A percentile compares a stretch with the other conserved stretches of the same genome.
Evolutionary conservation across 2,888 invertebrate genomes (phyloP).

Genomic region (Cheilosia urbana): DNA sequence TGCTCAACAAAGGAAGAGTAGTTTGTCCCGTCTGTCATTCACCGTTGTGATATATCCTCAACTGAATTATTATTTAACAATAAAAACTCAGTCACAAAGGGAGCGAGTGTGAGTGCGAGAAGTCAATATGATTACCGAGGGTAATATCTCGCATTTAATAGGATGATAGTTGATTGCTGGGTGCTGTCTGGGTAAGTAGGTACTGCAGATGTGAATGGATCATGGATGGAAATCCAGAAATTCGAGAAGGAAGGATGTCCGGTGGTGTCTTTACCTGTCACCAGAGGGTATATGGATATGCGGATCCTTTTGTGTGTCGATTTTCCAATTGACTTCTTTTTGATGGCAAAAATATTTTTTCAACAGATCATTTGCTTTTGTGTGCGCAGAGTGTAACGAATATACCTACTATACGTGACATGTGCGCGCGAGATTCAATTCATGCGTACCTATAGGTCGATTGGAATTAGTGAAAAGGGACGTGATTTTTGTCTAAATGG

Average conservation of each 20-base stretch:
- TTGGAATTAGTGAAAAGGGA: slow-evolving; percentile 18
- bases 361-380: slow-evolving; percentile 40
- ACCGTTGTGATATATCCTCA: slow-evolving; percentile 47
- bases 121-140: slow-evolving; percentile 67
- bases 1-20: slow-evolving; percentile 58
- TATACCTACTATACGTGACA: slow-evolving; percentile 11
- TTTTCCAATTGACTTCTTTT: slow-evolving; percentile 73
- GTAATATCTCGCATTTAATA: slow-evolving; percentile 64
- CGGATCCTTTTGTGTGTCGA: slow-evolving; percentile 58
- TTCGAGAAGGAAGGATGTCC: slow-evolving; percentile 56
- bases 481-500: slow-evolving; percentile 49
- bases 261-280: slow-evolving; percentile 61
- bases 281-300: background rate
- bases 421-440: slow-evolving; percentile 26
- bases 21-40: slow-evolving; percentile 55
- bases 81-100: slow-evolving; percentile 68
- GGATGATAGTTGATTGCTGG: slow-evolving; percentile 56
- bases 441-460: slow-evolving; percentile 22
- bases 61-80: slow-evolving; percentile 75
- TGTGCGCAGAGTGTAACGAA: background rate
- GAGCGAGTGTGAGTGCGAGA: slow-evolving; percentile 64
- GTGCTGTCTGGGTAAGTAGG: slow-evolving; percentile 55
- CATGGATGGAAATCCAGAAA: slow-evolving; percentile 47
- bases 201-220: slow-evolving; percentile 74
- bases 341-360: slow-evolving; percentile 35